phyloP scores from a whole-genome alignment of 2,797 vertebrate genomes.

The Galago senegalensis region DNA sequence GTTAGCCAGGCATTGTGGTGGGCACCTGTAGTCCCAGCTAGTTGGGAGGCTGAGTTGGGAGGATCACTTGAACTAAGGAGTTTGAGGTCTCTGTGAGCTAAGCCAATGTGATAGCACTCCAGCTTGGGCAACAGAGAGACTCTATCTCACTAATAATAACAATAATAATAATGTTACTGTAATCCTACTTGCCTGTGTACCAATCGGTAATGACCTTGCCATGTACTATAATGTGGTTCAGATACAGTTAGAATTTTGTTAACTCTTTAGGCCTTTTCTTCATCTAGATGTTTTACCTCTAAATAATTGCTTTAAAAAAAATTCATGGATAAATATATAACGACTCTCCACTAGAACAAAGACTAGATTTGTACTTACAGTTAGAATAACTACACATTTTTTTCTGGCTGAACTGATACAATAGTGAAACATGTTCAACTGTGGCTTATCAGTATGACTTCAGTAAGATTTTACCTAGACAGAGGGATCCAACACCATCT shows the following conservation, averaged over 20 bases:
- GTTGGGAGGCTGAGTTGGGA: too few relatives aligned
- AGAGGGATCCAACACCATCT: not conserved
- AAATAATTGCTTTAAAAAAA: constrained; percentile 37
- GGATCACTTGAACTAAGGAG: too few relatives aligned
- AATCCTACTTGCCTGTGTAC: not conserved
- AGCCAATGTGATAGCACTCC: too few relatives aligned
- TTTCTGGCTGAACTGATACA: not conserved
- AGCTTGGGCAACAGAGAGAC: too few relatives aligned
- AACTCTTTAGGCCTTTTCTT: not conserved
- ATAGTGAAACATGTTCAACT: constrained; percentile 32
- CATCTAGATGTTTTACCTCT: not conserved
- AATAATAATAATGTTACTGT: not conserved
- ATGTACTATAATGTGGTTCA: not conserved
- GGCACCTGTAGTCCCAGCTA: too few relatives aligned
- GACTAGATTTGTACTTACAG: not conserved
- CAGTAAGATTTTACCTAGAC: not conserved
- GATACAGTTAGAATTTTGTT: not conserved
- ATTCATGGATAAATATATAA: constrained; percentile 1
- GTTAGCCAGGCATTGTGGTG: too few relatives aligned
- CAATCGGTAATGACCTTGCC: not conserved
- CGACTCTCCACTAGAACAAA: not conserved
- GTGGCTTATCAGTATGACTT: not conserved
- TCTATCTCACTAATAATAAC: too few relatives aligned
- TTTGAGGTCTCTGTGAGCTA: too few relatives aligned
- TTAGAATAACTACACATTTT: not conserved